Evolutionary conservation across 2,888 invertebrate species (phyloP).

Genomic region (Stramonita haemastoma): DNA sequence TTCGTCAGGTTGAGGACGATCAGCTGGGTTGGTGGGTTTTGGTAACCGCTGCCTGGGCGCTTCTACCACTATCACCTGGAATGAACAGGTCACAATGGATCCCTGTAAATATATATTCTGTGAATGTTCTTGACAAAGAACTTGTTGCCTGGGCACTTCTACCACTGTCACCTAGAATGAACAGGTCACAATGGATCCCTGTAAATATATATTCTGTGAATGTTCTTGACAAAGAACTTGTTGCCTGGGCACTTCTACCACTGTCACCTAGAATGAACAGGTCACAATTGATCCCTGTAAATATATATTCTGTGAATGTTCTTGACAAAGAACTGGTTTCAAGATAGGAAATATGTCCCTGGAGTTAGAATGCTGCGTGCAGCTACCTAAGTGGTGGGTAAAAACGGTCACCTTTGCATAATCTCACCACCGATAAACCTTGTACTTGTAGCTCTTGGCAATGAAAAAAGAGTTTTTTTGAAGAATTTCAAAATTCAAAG

Average conservation of each 20-base stretch:
- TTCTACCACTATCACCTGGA: conserved; percentile 52
- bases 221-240: too few relatives aligned
- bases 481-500: too few relatives aligned
- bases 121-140: too few relatives aligned
- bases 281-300: background rate
- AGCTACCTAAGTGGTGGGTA: too few relatives aligned
- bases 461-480: too few relatives aligned
- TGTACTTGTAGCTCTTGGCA: too few relatives aligned
- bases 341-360: too few relatives aligned
- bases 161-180: conserved; percentile 51
- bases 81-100: background rate
- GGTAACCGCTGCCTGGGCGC: conserved; percentile 50
- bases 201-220: background rate
- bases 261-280: conserved; percentile 46
- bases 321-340: too few relatives aligned
- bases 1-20: conserved; percentile 71
- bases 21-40: conserved; percentile 44
- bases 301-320: background rate
- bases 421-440: too few relatives aligned
- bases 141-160: conserved; percentile 45
- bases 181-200: background rate
- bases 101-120: background rate
- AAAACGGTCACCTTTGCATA: too few relatives aligned
- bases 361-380: too few relatives aligned
- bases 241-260: conserved; percentile 51